Evolutionary conservation across 2,113 vertebrate species (phyloP).

Genomic region (Athene noctua): DNA sequence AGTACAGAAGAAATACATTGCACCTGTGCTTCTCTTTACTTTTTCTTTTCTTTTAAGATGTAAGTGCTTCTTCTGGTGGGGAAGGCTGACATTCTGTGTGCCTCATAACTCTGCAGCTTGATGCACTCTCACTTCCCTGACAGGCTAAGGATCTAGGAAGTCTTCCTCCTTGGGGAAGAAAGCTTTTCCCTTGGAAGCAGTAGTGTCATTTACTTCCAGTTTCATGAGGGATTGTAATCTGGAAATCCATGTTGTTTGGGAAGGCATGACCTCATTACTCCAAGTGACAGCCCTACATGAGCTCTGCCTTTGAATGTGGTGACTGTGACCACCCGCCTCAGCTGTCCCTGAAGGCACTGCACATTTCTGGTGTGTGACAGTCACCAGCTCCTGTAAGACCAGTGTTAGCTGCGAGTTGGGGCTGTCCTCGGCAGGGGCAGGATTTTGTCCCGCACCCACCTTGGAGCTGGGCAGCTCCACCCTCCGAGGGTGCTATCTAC

Average conservation of each 20-base stretch:
- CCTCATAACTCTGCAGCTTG: not conserved
- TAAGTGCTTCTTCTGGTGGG: not conserved
- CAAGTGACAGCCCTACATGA: not conserved
- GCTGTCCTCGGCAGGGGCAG: rapidly evolving
- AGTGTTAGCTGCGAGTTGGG: rapidly evolving
- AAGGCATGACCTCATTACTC: not conserved
- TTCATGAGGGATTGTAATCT: not conserved
- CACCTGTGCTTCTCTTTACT: not conserved
- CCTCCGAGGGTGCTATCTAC: not conserved
- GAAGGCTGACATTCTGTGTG: not conserved
- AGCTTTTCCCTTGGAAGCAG: not conserved
- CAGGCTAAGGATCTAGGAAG: not conserved
- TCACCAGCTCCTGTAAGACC: rapidly evolving
- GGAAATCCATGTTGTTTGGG: not conserved
- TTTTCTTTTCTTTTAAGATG: not conserved
- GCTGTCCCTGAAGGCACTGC: not conserved
- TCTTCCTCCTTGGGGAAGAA: not conserved
- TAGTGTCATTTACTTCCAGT: not conserved
- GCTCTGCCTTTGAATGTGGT: not conserved
- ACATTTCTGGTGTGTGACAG: not conserved
- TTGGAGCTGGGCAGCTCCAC: not conserved
- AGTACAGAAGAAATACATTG: not conserved
- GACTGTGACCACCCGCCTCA: rapidly evolving
- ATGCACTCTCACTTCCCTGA: not conserved
- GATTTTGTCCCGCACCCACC: not conserved